Evolutionary conservation across 1,140 invertebrate species (phyloP).

Genomic region (Paramacrobiotus metropolitanus): DNA sequence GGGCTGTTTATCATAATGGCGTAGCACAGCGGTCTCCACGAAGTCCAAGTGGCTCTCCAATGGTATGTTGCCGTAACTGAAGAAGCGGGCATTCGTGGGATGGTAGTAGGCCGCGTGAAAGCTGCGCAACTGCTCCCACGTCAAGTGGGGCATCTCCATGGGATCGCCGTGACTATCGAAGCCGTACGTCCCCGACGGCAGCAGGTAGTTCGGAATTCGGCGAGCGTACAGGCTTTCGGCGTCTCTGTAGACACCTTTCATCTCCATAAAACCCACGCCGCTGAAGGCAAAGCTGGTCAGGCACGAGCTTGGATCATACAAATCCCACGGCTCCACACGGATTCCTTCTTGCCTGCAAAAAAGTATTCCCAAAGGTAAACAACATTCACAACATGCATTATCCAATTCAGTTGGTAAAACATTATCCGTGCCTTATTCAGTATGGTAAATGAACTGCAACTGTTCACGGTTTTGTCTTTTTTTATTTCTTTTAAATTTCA

Average conservation of each 20-base stretch:
- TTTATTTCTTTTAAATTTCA: neutral
- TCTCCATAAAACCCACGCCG: conserved; percentile 90
- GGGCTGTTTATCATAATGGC: conserved; percentile 20
- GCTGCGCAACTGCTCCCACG: conserved; percentile 47
- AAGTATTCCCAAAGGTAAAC: neutral
- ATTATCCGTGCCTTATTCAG: neutral
- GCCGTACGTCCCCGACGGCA: conserved; percentile 67
- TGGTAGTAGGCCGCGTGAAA: conserved; percentile 74
- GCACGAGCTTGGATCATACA: conserved; percentile 42
- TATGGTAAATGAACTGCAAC: neutral
- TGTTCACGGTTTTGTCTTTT: neutral
- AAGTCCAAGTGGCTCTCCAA: conserved; percentile 47
- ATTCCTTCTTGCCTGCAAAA: conserved; percentile 57
- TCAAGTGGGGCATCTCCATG: conserved; percentile 52
- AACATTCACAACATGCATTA: neutral
- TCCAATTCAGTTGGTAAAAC: neutral
- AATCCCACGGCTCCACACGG: conserved; percentile 58
- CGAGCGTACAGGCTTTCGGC: conserved; percentile 53
- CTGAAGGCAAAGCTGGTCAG: conserved; percentile 69
- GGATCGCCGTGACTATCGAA: conserved; percentile 74
- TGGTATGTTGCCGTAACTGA: conserved; percentile 76
- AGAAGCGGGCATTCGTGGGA: conserved; percentile 65
- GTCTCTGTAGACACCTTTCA: conserved; percentile 82
- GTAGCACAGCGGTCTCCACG: conserved; percentile 47
- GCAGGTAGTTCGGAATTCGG: conserved; percentile 44